Evolutionary conservation across 35 echinoderm and acorn worm species (phyloP), one percentile per base, ranked within the genome.

Genomic region (Strongylocentrotus purpuratus): DNA sequence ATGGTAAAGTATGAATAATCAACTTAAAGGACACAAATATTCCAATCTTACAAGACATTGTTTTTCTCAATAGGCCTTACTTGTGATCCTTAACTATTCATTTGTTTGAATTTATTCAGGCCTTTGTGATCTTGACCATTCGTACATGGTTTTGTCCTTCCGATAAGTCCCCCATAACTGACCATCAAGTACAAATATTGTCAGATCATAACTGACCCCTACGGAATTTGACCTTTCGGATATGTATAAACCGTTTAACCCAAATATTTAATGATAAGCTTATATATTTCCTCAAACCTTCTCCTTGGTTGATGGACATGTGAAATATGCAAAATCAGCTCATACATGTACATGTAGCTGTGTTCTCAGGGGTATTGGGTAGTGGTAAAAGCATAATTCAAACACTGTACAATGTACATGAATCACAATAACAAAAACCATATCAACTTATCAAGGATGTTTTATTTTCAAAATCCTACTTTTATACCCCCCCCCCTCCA

Each of bases 161-260:
- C 15, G 50, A 55, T 28, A 78, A 78, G 65, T 78, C 65, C 65
- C 18, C 8, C 7, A 18, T 78, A 28, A 78, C 65, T 78, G 65
- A 78, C 65, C 65, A 78, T 78, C 65, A 78, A 78, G 28, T 78
- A 78, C 65, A 78, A 78, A 78, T 78, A 78, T 78, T 78, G 22
- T 78, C 65, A 25, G 65, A 78, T 78, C 22, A 78, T 78, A 78
- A 78, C 22, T 78, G 65, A 78, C 65, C 65, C 65, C 25, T 78
- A 4, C 6, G 65, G 65, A 78, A 78, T 78, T 22, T n/a, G 65
- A 78, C 65, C 65, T 78, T 78, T 78, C 20, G 20, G 22, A n/a
- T 28, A 78, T 28, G 22, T 78, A 78, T n/a, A 78, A 28, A 78
- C 65, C 65, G 20, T 78, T 28, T 78, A 78, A 78, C 65, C 65